phyloP scores from a whole-genome alignment of 2,113 vertebrate genomes.

The Melospiza georgiana region DNA sequence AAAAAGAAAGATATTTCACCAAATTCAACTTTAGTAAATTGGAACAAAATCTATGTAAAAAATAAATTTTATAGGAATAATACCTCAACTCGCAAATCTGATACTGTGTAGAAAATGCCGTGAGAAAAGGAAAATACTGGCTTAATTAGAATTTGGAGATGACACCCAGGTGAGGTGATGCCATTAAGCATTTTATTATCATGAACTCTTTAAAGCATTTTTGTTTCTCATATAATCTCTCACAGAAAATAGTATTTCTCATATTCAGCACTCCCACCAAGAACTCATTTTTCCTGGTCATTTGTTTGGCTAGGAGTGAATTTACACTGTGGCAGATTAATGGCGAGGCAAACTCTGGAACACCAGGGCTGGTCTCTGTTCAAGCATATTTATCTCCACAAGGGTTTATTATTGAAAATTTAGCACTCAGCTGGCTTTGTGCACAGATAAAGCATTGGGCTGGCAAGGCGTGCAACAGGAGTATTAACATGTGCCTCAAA shows the following conservation, averaged over 20 bases:
- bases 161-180: not conserved
- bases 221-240: not conserved
- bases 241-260: not conserved
- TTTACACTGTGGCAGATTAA: not conserved
- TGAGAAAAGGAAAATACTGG: not conserved
- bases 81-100: not conserved
- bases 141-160: not conserved
- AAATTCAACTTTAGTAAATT: not conserved
- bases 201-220: not conserved
- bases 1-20: not conserved
- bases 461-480: not conserved
- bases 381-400: not conserved
- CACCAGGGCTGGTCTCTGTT: not conserved
- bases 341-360: not conserved
- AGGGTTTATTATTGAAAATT: not conserved
- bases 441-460: not conserved
- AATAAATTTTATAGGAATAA: not conserved
- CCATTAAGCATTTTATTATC: not conserved
- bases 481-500: not conserved
- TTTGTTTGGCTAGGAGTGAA: not conserved
- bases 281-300: not conserved
- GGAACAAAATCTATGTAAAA: not conserved
- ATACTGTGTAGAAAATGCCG: not conserved
- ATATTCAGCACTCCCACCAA: not conserved
- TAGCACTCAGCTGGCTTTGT: not conserved